Conservation (phyloP, 2,797 vertebrate genomes). For the Gastrophryne carolinensis region DNA sequence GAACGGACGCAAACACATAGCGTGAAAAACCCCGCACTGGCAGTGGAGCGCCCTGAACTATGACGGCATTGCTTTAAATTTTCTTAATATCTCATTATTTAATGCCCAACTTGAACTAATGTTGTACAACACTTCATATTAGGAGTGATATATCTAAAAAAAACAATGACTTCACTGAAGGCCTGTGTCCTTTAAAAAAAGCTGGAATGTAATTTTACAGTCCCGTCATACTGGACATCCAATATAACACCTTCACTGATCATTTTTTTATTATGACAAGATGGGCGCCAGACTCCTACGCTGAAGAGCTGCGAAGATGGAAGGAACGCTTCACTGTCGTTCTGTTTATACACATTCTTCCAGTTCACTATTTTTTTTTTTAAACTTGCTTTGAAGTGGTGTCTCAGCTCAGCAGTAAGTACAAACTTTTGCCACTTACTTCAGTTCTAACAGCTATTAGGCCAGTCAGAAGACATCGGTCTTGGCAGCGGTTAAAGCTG, state of each 20-base stretch:
- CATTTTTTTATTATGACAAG: constrained; percentile 44
- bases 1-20: too few relatives aligned
- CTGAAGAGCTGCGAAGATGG: constrained; percentile 27
- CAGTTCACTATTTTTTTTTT: constrained; percentile 12
- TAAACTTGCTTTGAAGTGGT: constrained; percentile 17
- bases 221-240: background rate
- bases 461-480: background rate
- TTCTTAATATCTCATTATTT: too few relatives aligned
- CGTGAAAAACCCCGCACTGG: too few relatives aligned
- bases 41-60: too few relatives aligned
- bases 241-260: background rate
- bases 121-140: too few relatives aligned
- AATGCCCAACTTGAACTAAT: too few relatives aligned
- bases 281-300: constrained; percentile 30
- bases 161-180: too few relatives aligned
- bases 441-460: background rate
- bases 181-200: too few relatives aligned
- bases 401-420: background rate
- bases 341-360: constrained; percentile 30
- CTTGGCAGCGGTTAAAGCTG: background rate
- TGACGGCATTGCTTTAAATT: too few relatives aligned
- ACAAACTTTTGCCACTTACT: background rate
- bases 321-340: constrained; percentile 39
- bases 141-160: too few relatives aligned
- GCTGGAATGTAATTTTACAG: too few relatives aligned